phyloP scores from a whole-genome alignment of 2,888 invertebrate species.

The Pachymerium ferrugineum region DNA sequence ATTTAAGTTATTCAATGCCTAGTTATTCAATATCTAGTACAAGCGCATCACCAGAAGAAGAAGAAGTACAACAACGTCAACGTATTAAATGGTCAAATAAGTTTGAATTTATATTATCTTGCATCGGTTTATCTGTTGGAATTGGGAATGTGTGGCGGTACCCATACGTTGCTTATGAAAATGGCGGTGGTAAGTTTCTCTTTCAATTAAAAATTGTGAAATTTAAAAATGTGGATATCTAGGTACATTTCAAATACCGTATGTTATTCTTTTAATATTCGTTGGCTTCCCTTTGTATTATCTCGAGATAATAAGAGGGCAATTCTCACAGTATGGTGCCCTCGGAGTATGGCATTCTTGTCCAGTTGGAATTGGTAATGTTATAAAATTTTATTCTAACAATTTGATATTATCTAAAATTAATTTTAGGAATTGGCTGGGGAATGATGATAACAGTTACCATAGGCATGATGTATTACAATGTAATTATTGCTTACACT shows the following conservation, averaged over 20 bases:
- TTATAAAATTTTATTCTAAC: neutral
- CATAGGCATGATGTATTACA: slow-evolving; percentile 20
- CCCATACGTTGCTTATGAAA: slow-evolving; percentile 28
- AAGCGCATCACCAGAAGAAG: neutral
- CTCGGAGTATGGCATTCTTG: slow-evolving; percentile 35
- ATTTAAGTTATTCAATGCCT: no score
- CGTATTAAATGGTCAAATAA: slow-evolving; percentile 20
- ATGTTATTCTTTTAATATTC: slow-evolving; percentile 33
- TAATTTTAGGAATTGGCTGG: slow-evolving; percentile 31
- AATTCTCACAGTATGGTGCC: slow-evolving; percentile 34
- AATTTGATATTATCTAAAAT: neutral
- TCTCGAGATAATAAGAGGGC: slow-evolving; percentile 35
- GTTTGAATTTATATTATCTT: slow-evolving; percentile 24
- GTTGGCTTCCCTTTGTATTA: slow-evolving; percentile 36
- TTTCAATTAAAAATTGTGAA: no score
- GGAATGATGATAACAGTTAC: slow-evolving; percentile 11
- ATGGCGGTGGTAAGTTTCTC: slow-evolving; percentile 29
- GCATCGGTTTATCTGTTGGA: slow-evolving; percentile 29
- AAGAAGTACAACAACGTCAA: neutral
- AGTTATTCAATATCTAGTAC: no score
- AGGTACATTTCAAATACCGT: slow-evolving; percentile 36
- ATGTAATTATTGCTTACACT: slow-evolving; percentile 19
- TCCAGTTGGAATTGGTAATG: slow-evolving; percentile 35
- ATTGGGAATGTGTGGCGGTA: slow-evolving; percentile 30
- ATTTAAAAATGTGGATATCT: no score